Evolutionary conservation across 2,113 vertebrate species (phyloP).

Genomic region (Psettodes erumei): DNA sequence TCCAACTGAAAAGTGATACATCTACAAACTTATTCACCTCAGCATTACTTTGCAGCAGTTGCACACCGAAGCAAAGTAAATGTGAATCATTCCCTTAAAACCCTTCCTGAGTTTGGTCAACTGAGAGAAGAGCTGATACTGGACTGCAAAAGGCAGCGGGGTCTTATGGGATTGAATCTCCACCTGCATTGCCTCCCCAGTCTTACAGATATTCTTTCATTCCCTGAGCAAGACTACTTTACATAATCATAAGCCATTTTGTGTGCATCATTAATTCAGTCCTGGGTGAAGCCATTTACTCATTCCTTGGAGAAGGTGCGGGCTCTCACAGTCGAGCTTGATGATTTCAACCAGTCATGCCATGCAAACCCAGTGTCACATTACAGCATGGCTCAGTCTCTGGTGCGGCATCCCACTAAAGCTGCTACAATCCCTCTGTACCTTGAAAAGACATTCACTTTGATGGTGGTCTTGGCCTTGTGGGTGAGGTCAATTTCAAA

Average conservation of each 20-base stretch:
- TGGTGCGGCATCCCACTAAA: constrained; percentile 28
- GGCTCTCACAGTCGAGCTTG: constrained; percentile 34
- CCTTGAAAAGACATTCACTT: constrained; percentile 35
- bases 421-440: constrained; percentile 5
- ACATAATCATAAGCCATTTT: constrained; percentile 76
- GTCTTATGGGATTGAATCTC: constrained; percentile 43
- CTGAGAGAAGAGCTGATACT: constrained; percentile 44
- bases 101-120: constrained; percentile 3
- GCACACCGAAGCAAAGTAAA: constrained; percentile 24
- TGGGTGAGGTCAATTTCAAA: constrained; percentile 33
- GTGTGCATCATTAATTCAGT: constrained; percentile 75
- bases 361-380: constrained; percentile 50
- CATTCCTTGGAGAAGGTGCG: constrained; percentile 56
- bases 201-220: constrained; percentile 49
- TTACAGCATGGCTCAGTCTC: constrained; percentile 37
- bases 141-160: constrained; percentile 33
- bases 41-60: constrained; percentile 28
- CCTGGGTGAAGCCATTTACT: constrained; percentile 71
- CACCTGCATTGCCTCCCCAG: constrained; percentile 52
- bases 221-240: constrained; percentile 58
- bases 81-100: constrained; percentile 13
- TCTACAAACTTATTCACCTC: constrained; percentile 10
- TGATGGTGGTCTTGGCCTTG: constrained; percentile 53
- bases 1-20: constrained; percentile 39
- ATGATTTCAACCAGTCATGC: constrained; percentile 62